Evolutionary conservation across 2,888 invertebrate genomes (phyloP), one percentile per base, ranked within the genome.

Genomic region (Ecdyonurus torrentis): DNA sequence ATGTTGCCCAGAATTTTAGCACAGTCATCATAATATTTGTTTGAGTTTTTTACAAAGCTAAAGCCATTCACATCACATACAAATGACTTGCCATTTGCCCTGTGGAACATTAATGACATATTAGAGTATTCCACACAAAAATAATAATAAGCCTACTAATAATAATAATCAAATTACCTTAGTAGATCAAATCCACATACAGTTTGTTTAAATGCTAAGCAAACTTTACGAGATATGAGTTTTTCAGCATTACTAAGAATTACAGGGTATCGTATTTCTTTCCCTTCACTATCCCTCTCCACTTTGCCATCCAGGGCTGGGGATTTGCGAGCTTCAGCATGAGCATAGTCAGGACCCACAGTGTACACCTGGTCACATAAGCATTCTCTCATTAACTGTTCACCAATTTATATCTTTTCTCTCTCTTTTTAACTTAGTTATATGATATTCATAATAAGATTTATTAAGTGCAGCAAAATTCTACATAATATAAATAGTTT

Each of bases 1-100:
- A 97, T 97, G 73, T 99, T 98, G 19, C 96, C 96, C 68, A 96
- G 79, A 66, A 99, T 98, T 78, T 97, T 95, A 23, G 98, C 97
- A 75, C 97, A 98, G 73, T 99, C 99, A 75, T 99, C 99, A 74
- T 99, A 99, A 78, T 99, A 99, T 73, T 99, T 99, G 75, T 93
- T 93, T 0, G 98, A 98, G 74, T 97, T 99, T 75, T 99, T 99
- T 24, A 99, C 99, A 76, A 99, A 99, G 72, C 97, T 98, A 76
- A 99, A 99, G 0, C 99, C 99, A 77, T 99, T 99, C 2, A 99
- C 99, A 79, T 99, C 99, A 77, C 99, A 99, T 0, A 99, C 99
- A 75, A 92, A 99, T 0, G 98, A 98, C 75, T 95, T 93, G 60
- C 99, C 99, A 78, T 94, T 98, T 22, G 99, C 98, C 74, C 97